Evolutionary conservation across 1,140 invertebrate species (phyloP), one percentile per base, ranked within the genome.

Genomic region (Cotesia typhae): DNA sequence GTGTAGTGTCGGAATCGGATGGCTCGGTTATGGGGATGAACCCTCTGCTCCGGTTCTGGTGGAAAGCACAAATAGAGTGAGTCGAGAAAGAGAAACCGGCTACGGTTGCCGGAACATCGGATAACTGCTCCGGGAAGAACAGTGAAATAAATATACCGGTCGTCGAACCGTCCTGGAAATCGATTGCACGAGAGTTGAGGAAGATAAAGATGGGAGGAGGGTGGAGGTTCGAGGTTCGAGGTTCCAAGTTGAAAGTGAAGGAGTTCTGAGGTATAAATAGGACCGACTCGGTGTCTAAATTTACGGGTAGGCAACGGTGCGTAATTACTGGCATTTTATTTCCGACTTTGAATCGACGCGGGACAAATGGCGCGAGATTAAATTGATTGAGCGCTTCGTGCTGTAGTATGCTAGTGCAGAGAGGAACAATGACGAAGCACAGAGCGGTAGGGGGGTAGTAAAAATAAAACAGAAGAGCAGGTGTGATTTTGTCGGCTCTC

Each of bases 81-180:
- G 53, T 14, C 47, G 41, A 47, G 41, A 47, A 47, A 10, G 41
- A 47, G 10, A 41, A 47, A 47, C 41, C 51, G 63, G 63, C 38
- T 65, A 51, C 51, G 52, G 47, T 66, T 64, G 61, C 55, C 65
- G 60, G 10, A 38, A 53, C 63, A 53, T 55, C 3, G 61, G 70
- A 71, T 71, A 65, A 71, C 61, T 47, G 51, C 17, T 61, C 1
- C 14, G 4, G 61, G 53, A 65, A 55, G 51, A 36, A 71, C 61
- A 53, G 51, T 66, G 61, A 71, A 71, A 71, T 71, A 71, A 71
- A 71, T 71, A 71, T 71, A 63, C 37, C 41, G 70, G 60, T 64
- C 70, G 70, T 52, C 63, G 70, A 71, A 71, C 70, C 70, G 70
- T 37, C 61, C 47, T 57, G 60, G 65, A 71, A 71, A 71, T 71